phyloP scores from a whole-genome alignment of 2,888 invertebrate species.

The Ecdyonurus torrentis region DNA sequence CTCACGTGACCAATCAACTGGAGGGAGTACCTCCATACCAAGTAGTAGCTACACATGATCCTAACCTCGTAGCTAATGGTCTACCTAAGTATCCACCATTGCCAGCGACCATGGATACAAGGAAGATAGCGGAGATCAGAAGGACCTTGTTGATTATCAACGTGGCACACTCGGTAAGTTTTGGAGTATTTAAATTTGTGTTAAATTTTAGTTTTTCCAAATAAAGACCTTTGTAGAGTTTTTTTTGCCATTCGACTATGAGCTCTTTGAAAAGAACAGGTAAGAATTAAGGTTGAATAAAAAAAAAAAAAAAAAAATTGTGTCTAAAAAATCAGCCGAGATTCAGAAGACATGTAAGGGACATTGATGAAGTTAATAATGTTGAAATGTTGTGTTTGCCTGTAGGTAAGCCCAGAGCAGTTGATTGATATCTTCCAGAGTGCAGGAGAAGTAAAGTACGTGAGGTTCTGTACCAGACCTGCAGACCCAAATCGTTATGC shows the following conservation, averaged over 20 bases:
- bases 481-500: slow-evolving; percentile 61
- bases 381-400: no score
- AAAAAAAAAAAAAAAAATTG: no score
- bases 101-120: slow-evolving; percentile 71
- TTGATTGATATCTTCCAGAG: slow-evolving; percentile 74
- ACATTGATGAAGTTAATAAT: no score
- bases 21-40: slow-evolving; percentile 70
- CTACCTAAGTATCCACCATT: slow-evolving; percentile 83
- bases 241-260: no score
- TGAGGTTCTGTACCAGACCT: slow-evolving; percentile 76
- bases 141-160: slow-evolving; percentile 80
- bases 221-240: not conserved
- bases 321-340: no score
- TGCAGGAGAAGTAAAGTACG: slow-evolving; percentile 89
- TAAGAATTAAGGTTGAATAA: no score
- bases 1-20: slow-evolving; percentile 71
- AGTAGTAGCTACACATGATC: slow-evolving; percentile 79
- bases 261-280: no score
- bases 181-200: no score
- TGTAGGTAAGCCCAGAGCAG: slow-evolving; percentile 43
- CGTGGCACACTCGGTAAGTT: slow-evolving; percentile 43
- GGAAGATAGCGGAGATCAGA: slow-evolving; percentile 89
- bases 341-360: no score
- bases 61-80: slow-evolving; percentile 61
- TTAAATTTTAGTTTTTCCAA: no score